Conservation (phyloP, 1,140 invertebrate species). For the Catajapyx aquilonaris region DNA sequence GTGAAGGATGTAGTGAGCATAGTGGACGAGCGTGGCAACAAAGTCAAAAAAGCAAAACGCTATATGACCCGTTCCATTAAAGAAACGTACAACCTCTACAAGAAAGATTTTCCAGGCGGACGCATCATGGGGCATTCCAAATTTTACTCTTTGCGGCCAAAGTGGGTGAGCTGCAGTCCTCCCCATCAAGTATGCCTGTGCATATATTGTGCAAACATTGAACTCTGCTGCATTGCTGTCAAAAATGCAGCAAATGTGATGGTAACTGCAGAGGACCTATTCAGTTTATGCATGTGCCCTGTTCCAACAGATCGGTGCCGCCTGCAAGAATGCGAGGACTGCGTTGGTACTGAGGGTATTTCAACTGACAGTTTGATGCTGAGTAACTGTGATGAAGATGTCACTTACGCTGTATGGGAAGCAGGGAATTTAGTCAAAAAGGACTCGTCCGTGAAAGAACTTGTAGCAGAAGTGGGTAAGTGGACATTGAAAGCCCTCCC, state of each 20-base stretch:
- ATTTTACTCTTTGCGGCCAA: not conserved
- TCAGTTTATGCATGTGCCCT: not conserved
- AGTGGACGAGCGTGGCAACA: not conserved
- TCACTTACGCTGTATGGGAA: not conserved
- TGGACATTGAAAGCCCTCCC: not conserved
- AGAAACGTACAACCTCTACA: not conserved
- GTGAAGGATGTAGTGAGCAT: not conserved
- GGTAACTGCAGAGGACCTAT: not conserved
- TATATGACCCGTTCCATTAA: conserved; percentile 1
- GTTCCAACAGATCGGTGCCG: not conserved
- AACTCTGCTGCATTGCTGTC: not conserved
- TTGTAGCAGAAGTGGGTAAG: not conserved
- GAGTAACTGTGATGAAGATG: not conserved
- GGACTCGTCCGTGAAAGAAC: not conserved
- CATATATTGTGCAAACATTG: not conserved
- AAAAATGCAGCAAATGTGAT: not conserved
- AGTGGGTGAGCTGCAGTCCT: not conserved
- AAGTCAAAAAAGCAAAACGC: not conserved
- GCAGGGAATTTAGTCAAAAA: not conserved
- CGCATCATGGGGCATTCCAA: not conserved
- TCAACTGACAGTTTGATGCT: not conserved
- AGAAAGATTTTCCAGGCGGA: not conserved
- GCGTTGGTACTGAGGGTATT: not conserved
- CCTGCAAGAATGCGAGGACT: not conserved
- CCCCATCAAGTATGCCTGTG: not conserved